phyloP scores from a whole-genome alignment of 2,113 vertebrate species.

The Tachycineta bicolor region DNA sequence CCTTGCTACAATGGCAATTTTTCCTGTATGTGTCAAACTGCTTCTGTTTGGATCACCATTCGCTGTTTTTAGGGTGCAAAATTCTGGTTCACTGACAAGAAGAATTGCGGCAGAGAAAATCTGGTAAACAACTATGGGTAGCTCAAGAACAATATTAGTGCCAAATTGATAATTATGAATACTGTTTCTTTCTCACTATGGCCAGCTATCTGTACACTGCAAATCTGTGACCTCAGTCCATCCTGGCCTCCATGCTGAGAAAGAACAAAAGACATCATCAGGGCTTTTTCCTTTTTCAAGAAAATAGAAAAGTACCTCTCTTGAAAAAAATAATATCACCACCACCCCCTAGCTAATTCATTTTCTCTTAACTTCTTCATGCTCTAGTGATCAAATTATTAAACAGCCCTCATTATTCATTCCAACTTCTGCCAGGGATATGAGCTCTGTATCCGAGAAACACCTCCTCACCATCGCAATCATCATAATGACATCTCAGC shows the following conservation, averaged over 20 bases:
- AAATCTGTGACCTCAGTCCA: not conserved
- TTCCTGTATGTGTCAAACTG: not conserved
- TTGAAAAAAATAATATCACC: slow-evolving; percentile 2
- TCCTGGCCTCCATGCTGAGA: not conserved
- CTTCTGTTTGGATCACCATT: not conserved
- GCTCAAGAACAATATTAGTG: not conserved
- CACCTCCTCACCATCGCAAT: slow-evolving; percentile 53
- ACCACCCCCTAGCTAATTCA: slow-evolving; percentile 32
- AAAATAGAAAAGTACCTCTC: slow-evolving; percentile 22
- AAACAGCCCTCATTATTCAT: slow-evolving; percentile 71
- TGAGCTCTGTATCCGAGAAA: slow-evolving; percentile 64
- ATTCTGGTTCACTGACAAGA: not conserved
- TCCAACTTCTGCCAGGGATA: slow-evolving; percentile 64
- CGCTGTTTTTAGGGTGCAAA: not conserved
- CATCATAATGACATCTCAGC: slow-evolving; percentile 54
- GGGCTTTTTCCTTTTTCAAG: not conserved
- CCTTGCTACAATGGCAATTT: not conserved
- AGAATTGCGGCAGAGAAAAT: not conserved
- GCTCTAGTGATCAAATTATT: slow-evolving; percentile 70
- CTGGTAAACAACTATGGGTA: not conserved
- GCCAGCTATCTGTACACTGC: not conserved
- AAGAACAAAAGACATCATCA: not conserved
- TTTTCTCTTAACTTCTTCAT: slow-evolving; percentile 51
- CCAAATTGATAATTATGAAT: not conserved
- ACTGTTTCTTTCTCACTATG: not conserved